A percentile compares a stretch with the other conserved stretches of the same genome.
These are phyloP conservation scores for Canis aureus DNA, from an alignment of 2,113 vertebrate genomes.

Conservation along the genomic window DNA sequence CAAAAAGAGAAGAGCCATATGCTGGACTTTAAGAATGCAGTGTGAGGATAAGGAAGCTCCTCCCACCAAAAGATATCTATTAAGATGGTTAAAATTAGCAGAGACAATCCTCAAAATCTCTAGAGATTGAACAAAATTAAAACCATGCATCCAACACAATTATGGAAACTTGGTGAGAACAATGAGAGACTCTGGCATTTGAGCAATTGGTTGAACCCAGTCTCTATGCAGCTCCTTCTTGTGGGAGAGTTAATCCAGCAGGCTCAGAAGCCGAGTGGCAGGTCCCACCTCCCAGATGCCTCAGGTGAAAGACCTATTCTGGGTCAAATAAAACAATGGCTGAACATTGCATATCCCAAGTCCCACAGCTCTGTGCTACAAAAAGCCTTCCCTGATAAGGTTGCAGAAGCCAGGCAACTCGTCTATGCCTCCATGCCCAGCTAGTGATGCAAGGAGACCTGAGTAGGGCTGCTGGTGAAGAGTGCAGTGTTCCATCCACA, in stretches of 20 bases:
- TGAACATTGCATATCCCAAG: not conserved
- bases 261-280: not conserved
- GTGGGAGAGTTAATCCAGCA: not conserved
- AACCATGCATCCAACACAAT: not conserved
- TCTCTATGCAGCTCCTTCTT: not conserved
- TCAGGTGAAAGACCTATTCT: not conserved
- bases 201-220: not conserved
- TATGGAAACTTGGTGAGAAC: not conserved
- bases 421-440: not conserved
- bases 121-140: not conserved
- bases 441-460: not conserved
- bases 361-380: not conserved
- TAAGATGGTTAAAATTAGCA: not conserved
- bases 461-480: not conserved
- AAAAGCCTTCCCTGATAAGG: too few relatives aligned
- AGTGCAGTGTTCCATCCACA: too few relatives aligned
- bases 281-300: not conserved
- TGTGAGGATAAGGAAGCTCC: not conserved
- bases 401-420: not conserved
- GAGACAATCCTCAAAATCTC: not conserved
- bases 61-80: not conserved
- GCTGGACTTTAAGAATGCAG: not conserved
- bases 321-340: not conserved
- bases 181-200: too few relatives aligned
- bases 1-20: not conserved